phyloP scores from a whole-genome alignment of 1,140 invertebrate genomes.

The Apis cerana region DNA sequence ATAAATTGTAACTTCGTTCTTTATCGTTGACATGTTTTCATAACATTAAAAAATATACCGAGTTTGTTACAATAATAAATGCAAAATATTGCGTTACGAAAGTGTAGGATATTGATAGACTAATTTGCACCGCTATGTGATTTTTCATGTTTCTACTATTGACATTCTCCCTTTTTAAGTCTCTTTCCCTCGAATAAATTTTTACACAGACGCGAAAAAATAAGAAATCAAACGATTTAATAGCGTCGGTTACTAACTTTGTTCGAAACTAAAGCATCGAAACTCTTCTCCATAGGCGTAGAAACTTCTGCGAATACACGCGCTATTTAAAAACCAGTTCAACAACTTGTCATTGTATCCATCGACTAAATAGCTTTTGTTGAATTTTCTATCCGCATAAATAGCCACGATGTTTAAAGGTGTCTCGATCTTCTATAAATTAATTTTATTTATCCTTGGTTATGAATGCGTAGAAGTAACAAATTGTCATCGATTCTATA shows the following conservation, averaged over 20 bases:
- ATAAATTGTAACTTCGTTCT: neutral
- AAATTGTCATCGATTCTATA: neutral
- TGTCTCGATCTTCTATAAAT: neutral
- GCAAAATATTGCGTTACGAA: neutral
- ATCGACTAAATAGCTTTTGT: neutral
- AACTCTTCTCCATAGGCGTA: neutral
- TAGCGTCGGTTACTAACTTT: neutral
- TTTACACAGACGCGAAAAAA: too few relatives aligned
- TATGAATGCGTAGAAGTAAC: neutral
- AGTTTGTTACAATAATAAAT: neutral
- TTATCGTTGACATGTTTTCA: neutral
- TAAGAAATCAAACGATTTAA: neutral
- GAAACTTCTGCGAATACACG: neutral
- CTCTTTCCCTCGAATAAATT: too few relatives aligned
- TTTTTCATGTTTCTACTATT: neutral
- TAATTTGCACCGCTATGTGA: neutral
- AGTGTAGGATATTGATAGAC: neutral
- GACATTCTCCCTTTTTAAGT: too few relatives aligned
- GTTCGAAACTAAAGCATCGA: neutral
- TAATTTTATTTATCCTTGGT: neutral
- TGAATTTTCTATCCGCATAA: neutral
- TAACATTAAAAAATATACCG: neutral
- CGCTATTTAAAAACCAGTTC: conserved; percentile 1
- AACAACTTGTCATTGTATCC: neutral
- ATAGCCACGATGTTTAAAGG: neutral